A percentile compares a stretch with the other conserved stretches of the same genome.
Evolutionary conservation across 2,113 vertebrate genomes (phyloP).

Genomic region (Alosa alosa): DNA sequence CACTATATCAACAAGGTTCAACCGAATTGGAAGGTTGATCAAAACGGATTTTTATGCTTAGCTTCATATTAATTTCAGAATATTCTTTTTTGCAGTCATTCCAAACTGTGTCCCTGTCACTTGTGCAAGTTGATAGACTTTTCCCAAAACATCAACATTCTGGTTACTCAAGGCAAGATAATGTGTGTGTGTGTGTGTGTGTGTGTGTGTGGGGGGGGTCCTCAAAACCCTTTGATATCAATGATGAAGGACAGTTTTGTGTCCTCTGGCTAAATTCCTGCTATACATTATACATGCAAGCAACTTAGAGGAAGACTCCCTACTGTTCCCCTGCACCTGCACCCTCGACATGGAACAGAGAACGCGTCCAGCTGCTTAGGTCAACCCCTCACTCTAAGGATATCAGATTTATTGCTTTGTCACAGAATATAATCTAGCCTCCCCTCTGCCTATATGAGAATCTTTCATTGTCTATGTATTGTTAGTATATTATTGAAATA

Average conservation of each 20-base stretch:
- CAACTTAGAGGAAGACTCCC: neutral
- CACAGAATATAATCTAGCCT: neutral
- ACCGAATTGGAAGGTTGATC: neutral
- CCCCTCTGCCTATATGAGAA: neutral
- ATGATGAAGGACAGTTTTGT: neutral
- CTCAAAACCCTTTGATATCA: neutral
- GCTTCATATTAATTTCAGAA: neutral
- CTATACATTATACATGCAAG: neutral
- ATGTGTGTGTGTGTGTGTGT: no score
- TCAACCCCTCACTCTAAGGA: neutral
- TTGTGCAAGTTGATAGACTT: neutral
- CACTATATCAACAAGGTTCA: neutral
- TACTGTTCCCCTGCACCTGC: neutral
- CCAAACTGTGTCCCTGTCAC: neutral
- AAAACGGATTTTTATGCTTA: neutral
- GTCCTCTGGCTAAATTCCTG: neutral
- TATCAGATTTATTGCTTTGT: neutral
- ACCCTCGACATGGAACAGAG: neutral
- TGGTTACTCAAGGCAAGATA: neutral
- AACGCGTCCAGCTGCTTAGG: neutral
- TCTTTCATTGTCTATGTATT: neutral
- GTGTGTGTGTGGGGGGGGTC: no score
- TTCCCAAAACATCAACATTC: neutral
- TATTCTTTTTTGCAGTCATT: neutral
- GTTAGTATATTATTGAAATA: neutral